These are phyloP conservation scores for Geopemphigus sp. DNA, from an alignment of 1,140 invertebrate genomes.

Conservation along the genomic window DNA sequence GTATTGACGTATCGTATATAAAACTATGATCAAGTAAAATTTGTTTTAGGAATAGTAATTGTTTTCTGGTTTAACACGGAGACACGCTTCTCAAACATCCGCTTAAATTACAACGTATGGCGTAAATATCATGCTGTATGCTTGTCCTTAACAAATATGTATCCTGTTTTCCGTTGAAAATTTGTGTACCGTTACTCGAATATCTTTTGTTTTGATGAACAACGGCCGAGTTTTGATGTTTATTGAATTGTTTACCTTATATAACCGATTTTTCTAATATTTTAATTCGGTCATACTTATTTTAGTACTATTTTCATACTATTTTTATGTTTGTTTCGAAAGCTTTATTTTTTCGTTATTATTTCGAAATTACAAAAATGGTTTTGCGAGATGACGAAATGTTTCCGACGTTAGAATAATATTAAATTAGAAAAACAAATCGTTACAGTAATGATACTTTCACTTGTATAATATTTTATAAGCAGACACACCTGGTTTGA, in stretches of 20 bases:
- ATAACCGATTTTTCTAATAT: background rate
- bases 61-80: background rate
- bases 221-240: background rate
- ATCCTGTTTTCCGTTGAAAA: background rate
- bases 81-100: background rate
- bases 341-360: background rate
- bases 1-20: background rate
- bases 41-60: background rate
- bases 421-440: background rate
- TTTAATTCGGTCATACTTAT: background rate
- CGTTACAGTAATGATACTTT: conserved; percentile 2
- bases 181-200: background rate
- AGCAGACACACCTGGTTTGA: background rate
- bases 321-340: no score
- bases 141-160: background rate
- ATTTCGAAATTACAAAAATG: background rate
- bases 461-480: background rate
- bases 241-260: background rate
- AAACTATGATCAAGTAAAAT: background rate
- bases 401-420: background rate
- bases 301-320: no score
- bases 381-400: no score
- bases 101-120: background rate
- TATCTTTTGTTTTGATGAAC: background rate
- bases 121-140: background rate